Evolutionary conservation across 2,888 invertebrate genomes (phyloP).

Genomic region (Synanthedon formicaeformis): DNA sequence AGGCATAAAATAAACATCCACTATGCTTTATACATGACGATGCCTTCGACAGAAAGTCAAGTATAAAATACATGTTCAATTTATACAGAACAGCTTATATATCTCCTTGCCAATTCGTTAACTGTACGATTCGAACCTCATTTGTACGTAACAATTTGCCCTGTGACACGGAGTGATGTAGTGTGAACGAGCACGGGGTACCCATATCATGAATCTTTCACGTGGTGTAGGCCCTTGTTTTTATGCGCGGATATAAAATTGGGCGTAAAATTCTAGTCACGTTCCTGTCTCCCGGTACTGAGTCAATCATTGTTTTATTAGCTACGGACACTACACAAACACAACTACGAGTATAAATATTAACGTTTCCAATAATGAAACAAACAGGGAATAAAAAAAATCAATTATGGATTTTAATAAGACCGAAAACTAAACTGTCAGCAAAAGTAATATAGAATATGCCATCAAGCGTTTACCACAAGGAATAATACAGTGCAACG

Average conservation of each 20-base stretch:
- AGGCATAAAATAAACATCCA: constrained; percentile 31
- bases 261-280: constrained; percentile 54
- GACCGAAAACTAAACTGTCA: no score
- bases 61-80: background rate
- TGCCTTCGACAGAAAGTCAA: constrained; percentile 6
- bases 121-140: no score
- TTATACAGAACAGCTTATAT: background rate
- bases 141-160: constrained; percentile 5
- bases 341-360: no score
- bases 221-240: constrained; percentile 34
- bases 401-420: no score
- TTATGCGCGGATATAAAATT: constrained; percentile 54
- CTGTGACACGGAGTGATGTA: constrained; percentile 10
- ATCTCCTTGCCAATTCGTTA: background rate
- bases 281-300: constrained; percentile 31
- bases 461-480: no score
- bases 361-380: no score
- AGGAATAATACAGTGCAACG: no score
- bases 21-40: constrained; percentile 5
- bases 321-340: constrained; percentile 21
- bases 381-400: no score
- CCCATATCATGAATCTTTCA: constrained; percentile 52
- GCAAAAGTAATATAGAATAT: no score
- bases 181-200: constrained; percentile 19
- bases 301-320: constrained; percentile 68